Conservation (phyloP, 2,113 vertebrate species). For the Hemibagrus wyckioides region DNA sequence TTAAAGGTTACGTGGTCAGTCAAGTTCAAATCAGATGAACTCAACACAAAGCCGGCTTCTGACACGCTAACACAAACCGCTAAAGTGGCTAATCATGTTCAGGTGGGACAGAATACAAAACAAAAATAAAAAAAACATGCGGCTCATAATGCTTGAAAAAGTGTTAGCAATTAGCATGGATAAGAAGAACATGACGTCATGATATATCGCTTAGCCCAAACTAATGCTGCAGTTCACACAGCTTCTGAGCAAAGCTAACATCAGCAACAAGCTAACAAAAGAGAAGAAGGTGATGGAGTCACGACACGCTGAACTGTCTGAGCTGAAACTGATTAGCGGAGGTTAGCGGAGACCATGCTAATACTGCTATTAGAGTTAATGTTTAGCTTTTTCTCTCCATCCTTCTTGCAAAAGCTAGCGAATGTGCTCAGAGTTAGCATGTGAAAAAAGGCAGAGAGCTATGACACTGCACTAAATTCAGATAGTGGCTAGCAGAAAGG, state of each 20-base stretch:
- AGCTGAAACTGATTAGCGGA: not conserved
- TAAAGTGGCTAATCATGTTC: slow-evolving; percentile 57
- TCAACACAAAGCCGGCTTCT: slow-evolving; percentile 63
- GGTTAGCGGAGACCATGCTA: not conserved
- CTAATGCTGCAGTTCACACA: not conserved
- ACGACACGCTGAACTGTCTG: not conserved
- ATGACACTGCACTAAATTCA: no score
- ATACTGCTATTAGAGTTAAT: not conserved
- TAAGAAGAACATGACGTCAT: not conserved
- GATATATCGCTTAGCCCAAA: not conserved
- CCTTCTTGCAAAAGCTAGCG: not conserved
- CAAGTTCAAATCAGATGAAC: slow-evolving; percentile 68
- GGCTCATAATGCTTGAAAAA: not conserved
- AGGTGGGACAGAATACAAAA: slow-evolving; percentile 2
- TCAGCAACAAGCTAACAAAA: not conserved
- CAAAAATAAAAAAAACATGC: slow-evolving; percentile 29
- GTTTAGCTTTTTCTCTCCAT: not conserved
- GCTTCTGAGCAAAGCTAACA: not conserved
- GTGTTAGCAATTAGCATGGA: not conserved
- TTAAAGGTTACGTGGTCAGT: slow-evolving; percentile 66
- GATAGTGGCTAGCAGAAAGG: not conserved
- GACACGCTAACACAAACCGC: slow-evolving; percentile 57
- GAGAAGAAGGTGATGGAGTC: not conserved
- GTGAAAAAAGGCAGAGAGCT: no score
- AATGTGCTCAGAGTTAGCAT: not conserved